A percentile compares a stretch with the other conserved stretches of the same genome.
Evolutionary conservation across 2,888 invertebrate species (phyloP).

Genomic region (Nomada hirtipes): DNA sequence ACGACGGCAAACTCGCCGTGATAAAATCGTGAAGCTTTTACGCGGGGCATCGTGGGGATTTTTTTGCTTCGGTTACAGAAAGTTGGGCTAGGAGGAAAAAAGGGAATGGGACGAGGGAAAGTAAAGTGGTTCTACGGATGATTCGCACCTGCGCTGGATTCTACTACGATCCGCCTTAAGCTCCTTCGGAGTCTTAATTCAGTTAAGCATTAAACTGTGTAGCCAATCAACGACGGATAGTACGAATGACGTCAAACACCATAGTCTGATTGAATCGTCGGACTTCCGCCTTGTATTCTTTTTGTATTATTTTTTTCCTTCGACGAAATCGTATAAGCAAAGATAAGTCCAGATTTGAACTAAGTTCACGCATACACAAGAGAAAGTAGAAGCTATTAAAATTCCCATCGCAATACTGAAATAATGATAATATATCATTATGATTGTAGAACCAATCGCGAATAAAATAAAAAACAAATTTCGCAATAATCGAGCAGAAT

Average conservation of each 20-base stretch:
- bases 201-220: slow-evolving; percentile 45
- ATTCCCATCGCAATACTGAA: too few relatives aligned
- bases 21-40: not conserved
- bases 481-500: too few relatives aligned
- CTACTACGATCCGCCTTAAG: slow-evolving; percentile 45
- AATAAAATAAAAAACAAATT: too few relatives aligned
- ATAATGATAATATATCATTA: too few relatives aligned
- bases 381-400: too few relatives aligned
- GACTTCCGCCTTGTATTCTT: not conserved
- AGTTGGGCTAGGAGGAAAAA: not conserved
- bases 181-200: slow-evolving; percentile 41
- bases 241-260: slow-evolving; percentile 18
- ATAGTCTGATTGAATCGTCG: not conserved
- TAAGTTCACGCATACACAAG: not conserved
- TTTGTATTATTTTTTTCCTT: too few relatives aligned
- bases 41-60: not conserved
- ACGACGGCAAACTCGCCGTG: not conserved
- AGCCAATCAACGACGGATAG: slow-evolving; percentile 11
- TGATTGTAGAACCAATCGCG: too few relatives aligned
- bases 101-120: slow-evolving; percentile 1
- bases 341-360: not conserved
- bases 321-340: not conserved
- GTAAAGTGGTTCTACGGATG: slow-evolving; percentile 21
- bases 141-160: slow-evolving; percentile 43
- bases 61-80: not conserved